Conservation (phyloP, 2,888 invertebrate species). For the Philaethria dido region DNA sequence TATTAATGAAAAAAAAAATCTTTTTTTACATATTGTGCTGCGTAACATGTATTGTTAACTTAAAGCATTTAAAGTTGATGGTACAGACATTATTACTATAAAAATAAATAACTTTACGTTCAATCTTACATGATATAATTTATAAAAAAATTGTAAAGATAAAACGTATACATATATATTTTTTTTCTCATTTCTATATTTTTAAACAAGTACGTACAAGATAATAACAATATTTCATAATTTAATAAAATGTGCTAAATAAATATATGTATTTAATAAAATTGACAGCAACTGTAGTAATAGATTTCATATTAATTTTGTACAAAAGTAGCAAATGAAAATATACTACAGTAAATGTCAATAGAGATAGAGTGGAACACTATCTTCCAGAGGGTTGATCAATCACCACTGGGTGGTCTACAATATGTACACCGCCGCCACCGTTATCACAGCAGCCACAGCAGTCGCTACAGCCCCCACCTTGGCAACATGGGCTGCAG, state of each 20-base stretch:
- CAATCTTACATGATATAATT: too few species aligned
- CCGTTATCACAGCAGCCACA: not conserved
- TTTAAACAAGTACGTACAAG: conserved; percentile 2
- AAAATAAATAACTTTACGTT: too few species aligned
- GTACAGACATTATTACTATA: not conserved
- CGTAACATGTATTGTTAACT: not conserved
- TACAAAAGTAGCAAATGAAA: not conserved
- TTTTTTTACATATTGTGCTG: too few species aligned
- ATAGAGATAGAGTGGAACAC: not conserved
- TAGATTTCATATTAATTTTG: not conserved
- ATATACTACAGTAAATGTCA: not conserved
- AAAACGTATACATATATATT: too few species aligned
- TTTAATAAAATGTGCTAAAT: not conserved
- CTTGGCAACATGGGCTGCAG: conserved; percentile 48
- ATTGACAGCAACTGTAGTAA: not conserved
- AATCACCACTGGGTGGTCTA: not conserved
- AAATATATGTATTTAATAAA: not conserved
- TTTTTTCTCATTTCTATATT: too few species aligned
- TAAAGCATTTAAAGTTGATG: too few species aligned
- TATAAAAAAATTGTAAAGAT: too few species aligned
- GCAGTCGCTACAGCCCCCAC: not conserved
- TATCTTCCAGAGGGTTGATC: conserved; percentile 16
- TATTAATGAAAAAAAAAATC: too few species aligned
- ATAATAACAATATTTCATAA: not conserved
- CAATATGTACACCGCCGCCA: not conserved